These are phyloP conservation scores for Scophthalmus maximus DNA, from an alignment of 2,113 vertebrate species.

Conservation along the genomic window DNA sequence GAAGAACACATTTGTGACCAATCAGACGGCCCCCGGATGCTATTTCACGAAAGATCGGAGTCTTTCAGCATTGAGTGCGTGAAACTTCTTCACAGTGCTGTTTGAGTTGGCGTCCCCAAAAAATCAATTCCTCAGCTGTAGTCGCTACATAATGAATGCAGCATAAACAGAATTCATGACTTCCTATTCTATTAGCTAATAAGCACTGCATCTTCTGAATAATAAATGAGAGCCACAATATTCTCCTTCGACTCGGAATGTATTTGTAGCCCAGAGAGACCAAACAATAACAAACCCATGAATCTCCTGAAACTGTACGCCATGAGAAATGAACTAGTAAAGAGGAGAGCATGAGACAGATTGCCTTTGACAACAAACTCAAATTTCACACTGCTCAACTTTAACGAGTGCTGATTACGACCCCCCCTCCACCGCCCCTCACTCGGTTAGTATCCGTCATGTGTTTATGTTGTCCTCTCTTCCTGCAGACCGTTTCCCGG, in stretches of 20 bases:
- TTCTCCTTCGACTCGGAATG: conserved; percentile 32
- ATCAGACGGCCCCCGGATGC: background rate
- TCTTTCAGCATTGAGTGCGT: background rate
- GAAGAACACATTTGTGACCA: background rate
- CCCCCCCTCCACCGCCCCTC: conserved; percentile 15
- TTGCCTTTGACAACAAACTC: conserved; percentile 46
- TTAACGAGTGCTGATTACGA: conserved; percentile 53
- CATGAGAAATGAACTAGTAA: conserved; percentile 56
- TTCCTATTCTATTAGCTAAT: conserved; percentile 27
- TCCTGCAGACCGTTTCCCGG: background rate
- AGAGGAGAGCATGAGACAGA: conserved; percentile 37
- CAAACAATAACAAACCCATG: conserved; percentile 50
- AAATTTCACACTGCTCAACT: conserved; percentile 44
- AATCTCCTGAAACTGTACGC: conserved; percentile 26
- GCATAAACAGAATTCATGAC: conserved; percentile 17
- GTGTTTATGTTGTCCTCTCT: conserved; percentile 11
- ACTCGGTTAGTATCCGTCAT: background rate
- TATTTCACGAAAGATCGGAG: background rate
- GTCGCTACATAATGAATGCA: conserved; percentile 22
- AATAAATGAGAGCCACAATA: conserved; percentile 38
- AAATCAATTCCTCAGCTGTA: background rate
- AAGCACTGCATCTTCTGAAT: conserved; percentile 34
- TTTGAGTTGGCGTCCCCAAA: background rate
- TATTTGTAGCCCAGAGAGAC: conserved; percentile 30
- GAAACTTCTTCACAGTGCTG: background rate